Base-by-base conservation (phyloP, 1,140 invertebrate genomes). In the Zophobas morio region DNA sequence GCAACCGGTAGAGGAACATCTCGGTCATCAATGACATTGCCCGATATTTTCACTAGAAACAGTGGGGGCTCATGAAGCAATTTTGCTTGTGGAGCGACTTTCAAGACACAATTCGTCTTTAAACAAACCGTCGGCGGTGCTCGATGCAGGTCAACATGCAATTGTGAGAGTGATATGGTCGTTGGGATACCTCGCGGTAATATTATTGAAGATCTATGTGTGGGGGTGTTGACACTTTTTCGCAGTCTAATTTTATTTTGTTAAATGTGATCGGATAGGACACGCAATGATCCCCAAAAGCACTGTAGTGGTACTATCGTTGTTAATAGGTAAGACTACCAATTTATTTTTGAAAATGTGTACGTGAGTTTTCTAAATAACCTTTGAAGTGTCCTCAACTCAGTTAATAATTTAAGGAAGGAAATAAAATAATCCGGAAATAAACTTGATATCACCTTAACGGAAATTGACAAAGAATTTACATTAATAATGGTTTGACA, bases 31-130 rank as follows among this genome's bases (percentile, higher is more conserved):
- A 49, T 73, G 71, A 73, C 71, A 73, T 73, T 73, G 71, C 71
- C 71, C 71, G 71, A 73, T 73, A 73, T 73, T 73, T 73, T 73
- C 71, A 73, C 71, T 73, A 39, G 20, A n/a, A 66, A 63, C 49
- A 51, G 60, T 66, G 60, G 60, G 60, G 60, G 60, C 39, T 66
- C 37, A n/a, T 66, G 60, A 39, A 66, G 60, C 60, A 66, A 37
- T 42, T 63, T 63, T 36, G 35, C 57, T 51, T n/a, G n/a, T 33
- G 33, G 60, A 66, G 39, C 60, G 37, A 66, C 60, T 66, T 66
- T 66, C 60, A 66, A 66, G 60, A 66, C 60, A 66, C 36, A 66
- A 42, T 66, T 66, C 39, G 37, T 66, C 60, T 66, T 66, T 42
- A 39, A 51, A 51, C 49, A 66, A 39, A 63, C 57, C 6, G 57